Conservation (phyloP, 2,888 invertebrate species). For the Callyntrura sp. region DNA sequence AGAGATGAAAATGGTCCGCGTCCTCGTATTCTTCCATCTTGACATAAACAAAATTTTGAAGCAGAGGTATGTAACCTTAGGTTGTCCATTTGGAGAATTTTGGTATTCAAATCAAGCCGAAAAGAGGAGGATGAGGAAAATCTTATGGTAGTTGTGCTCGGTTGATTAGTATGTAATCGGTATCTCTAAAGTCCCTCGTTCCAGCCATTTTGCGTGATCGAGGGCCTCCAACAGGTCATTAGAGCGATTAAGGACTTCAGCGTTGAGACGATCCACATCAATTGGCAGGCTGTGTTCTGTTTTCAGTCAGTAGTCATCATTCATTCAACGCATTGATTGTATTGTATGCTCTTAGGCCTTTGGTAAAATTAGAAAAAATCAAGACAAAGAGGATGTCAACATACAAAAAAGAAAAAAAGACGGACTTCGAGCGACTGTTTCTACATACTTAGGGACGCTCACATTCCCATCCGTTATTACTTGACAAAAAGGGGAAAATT, state of each 20-base stretch:
- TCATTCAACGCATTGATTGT: slow-evolving; percentile 82
- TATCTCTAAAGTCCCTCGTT: slow-evolving; percentile 83
- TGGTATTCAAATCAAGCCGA: not conserved
- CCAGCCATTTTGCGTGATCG: slow-evolving; percentile 84
- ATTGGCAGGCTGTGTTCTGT: slow-evolving; percentile 84
- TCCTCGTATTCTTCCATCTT: slow-evolving; percentile 9
- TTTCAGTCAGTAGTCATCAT: slow-evolving; percentile 79
- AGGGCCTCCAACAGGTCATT: slow-evolving; percentile 83
- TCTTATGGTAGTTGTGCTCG: too few species aligned
- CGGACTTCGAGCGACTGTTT: slow-evolving; percentile 55
- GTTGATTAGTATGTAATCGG: slow-evolving; percentile 81
- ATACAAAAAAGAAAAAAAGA: slow-evolving; percentile 79
- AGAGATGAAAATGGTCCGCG: slow-evolving; percentile 30
- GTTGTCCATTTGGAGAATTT: not conserved
- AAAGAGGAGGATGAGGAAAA: slow-evolving; percentile 24
- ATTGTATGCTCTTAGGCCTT: slow-evolving; percentile 80
- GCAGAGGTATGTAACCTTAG: too few species aligned
- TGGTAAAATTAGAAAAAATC: slow-evolving; percentile 79
- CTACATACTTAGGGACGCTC: slow-evolving; percentile 8
- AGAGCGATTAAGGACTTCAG: slow-evolving; percentile 83
- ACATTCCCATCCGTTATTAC: slow-evolving; percentile 49
- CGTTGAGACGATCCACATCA: slow-evolving; percentile 83
- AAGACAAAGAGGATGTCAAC: slow-evolving; percentile 80
- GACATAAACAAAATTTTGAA: not conserved
- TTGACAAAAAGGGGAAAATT: slow-evolving; percentile 32